Evolutionary conservation across 1,140 invertebrate genomes (phyloP), one percentile per base, ranked within the genome.

Genomic region (Rhagoletis zephyria): DNA sequence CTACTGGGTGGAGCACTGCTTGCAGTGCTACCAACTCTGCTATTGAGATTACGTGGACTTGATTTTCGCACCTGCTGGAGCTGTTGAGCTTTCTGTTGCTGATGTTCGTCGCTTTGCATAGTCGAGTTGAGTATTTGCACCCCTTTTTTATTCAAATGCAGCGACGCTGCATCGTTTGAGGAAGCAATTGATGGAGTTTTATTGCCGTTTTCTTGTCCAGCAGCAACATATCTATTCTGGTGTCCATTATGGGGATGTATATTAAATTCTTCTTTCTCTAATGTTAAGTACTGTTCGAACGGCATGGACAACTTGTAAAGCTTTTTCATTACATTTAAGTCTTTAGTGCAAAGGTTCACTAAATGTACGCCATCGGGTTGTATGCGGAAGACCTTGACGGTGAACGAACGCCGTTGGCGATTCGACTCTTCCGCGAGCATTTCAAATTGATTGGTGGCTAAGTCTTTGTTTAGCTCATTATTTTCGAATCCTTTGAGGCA

Each of bases 371-470:
- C 92, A 85, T 94, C 93, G 2, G 92, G 90, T 45, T 94, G 89
- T 9, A 94, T 93, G 86, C 94, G 93, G 19, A 94, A 90, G n/a
- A 96, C 94, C 88, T 92, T 93, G 93, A 96, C 94, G 0, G 90
- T 93, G n/a, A 95, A 94, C 10, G 90, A 90, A 87, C 88, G 89
- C 7, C 91, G 90, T 16, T 90, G 89, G 10, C 89, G 85, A 85
- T 92, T 92, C 0, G 91, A 91, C 19, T 93, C 93, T 86, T 93
- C 91, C 40, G 93, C 93, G 7, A 93, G 87, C 90, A 92, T 90
- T 89, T 93, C 93, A 59, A 93, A 91, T 87, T 92, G 91, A 88
- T 90, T 91, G 7, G 92, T 93, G 1, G 92, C 90, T 42, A 89
- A 89, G 42, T 92, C 91, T 85, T 90, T 88, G 42, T 88, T 86